Percentiles rank a stretch among this genome's conserved stretches.
phyloP scores from a whole-genome alignment of 2,888 invertebrate genomes.

The Nomada fucata region DNA sequence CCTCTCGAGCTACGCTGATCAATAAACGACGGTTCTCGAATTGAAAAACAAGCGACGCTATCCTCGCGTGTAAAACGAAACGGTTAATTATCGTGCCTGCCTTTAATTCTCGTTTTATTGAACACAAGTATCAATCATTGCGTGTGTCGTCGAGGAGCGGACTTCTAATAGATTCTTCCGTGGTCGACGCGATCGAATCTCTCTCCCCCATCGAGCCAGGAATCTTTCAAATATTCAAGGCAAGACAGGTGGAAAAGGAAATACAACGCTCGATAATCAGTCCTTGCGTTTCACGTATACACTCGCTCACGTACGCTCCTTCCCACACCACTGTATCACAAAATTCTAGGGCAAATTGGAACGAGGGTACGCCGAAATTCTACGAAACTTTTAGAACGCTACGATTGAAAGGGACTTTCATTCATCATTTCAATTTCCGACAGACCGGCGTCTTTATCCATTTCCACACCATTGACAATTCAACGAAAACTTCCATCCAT shows the following conservation, averaged over 20 bases:
- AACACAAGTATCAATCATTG: constrained; percentile 16
- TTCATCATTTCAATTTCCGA: background rate
- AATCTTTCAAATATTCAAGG: constrained; percentile 27
- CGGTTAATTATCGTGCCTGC: background rate
- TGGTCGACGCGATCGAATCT: constrained; percentile 11
- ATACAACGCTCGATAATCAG: constrained; percentile 33
- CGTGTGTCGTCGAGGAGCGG: background rate
- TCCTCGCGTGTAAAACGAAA: constrained; percentile 9
- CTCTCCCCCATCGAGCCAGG: constrained; percentile 1
- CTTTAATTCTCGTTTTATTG: background rate
- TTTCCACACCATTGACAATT: no score
- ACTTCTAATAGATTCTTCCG: background rate
- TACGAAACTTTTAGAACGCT: background rate
- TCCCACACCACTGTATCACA: constrained; percentile 1
- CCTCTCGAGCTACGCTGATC: constrained; percentile 37
- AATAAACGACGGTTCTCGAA: constrained; percentile 28
- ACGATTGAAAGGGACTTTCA: background rate
- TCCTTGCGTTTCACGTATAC: constrained; percentile 74
- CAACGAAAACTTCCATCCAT: no score
- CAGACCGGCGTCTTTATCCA: no score
- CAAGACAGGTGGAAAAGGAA: constrained; percentile 30
- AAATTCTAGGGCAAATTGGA: background rate
- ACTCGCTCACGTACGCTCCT: constrained; percentile 56
- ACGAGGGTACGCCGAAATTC: background rate
- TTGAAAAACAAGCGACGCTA: constrained; percentile 29